phyloP scores from a whole-genome alignment of 2,888 invertebrate genomes.

The Automeris io region DNA sequence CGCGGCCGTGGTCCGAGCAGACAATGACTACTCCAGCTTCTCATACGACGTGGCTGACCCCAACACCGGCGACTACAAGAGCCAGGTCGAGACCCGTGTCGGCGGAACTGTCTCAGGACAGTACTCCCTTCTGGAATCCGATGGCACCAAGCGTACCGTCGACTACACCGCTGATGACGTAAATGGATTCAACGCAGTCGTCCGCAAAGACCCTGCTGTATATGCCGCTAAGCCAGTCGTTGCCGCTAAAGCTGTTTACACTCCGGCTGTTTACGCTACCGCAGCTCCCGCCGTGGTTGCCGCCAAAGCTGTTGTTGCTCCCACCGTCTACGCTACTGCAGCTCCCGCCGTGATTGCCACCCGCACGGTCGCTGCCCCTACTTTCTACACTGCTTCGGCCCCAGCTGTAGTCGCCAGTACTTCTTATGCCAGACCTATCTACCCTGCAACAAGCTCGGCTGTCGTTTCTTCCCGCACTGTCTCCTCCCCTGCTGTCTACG shows the following conservation, averaged over 20 bases:
- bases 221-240: conserved; percentile 36
- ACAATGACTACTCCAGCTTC: conserved; percentile 70
- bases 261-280: conserved; percentile 34
- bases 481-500: too few relatives aligned
- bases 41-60: conserved; percentile 77
- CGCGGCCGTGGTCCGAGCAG: conserved; percentile 59
- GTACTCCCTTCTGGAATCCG: conserved; percentile 74
- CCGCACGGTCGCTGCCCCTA: too few relatives aligned
- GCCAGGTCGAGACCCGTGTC: conserved; percentile 72
- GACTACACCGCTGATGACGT: conserved; percentile 76
- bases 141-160: conserved; percentile 74
- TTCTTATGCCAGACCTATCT: too few relatives aligned
- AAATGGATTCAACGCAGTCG: conserved; percentile 77
- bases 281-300: conserved; percentile 18
- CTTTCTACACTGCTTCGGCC: too few relatives aligned
- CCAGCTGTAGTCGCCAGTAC: too few relatives aligned
- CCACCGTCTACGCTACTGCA: not conserved
- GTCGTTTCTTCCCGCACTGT: too few relatives aligned
- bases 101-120: conserved; percentile 74
- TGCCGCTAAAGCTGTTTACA: conserved; percentile 26
- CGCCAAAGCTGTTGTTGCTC: not conserved
- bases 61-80: conserved; percentile 76
- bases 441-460: too few relatives aligned
- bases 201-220: conserved; percentile 68
- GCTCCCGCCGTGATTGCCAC: too few relatives aligned